Evolutionary conservation across 2,888 invertebrate genomes (phyloP), one percentile per base, ranked within the genome.

Genomic region (Steinernema hermaphroditum): DNA sequence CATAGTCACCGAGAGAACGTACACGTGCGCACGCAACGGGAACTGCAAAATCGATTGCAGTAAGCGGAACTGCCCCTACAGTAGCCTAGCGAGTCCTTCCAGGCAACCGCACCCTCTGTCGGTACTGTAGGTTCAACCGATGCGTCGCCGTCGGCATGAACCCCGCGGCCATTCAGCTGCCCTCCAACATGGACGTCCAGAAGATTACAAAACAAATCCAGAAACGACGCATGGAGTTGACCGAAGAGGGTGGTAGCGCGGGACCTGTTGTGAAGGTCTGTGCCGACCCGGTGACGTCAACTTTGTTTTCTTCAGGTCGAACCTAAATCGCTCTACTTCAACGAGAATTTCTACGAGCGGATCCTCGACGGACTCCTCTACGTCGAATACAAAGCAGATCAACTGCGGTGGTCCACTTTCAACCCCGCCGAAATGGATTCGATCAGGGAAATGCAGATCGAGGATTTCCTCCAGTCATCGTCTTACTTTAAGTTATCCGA

Each of bases 101-200:
- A 54, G 54, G 22, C 27, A 54, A 54, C 24, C 54, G 54, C 9
- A 54, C 54, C 2, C 54, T 54, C 6, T 72, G 72, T 37, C 69
- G 72, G 14, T 29, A 41, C 4, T 72, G 72, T n/a, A 37, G 72
- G 1, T 72, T 72, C 27, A 43, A 68, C 8, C 14, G 37, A 24
- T 72, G 72, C 37, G 62, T 72, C 27, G 49, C 43, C 32, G 57
- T 69, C 29, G 72, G 72, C 22, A 72, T 72, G 72, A 62, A 72
- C 19, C 72, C 72, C 14, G 43, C 43, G 0, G 72, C 72, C 16
- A 72, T 72, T 27, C 68, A 72, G 19, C 46, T 72, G 0, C 54
- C 54, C 16, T 22, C 54, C 6, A 54, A 22, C 54, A 54, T 54
- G 54, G 54, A 54, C 54, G 54, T 27, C 6, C 22, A 54, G 6